Percentiles rank a stretch among this genome's conserved stretches.
Evolutionary conservation across 1,140 invertebrate species (phyloP).

Genomic region (Branchinecta lindahli): DNA sequence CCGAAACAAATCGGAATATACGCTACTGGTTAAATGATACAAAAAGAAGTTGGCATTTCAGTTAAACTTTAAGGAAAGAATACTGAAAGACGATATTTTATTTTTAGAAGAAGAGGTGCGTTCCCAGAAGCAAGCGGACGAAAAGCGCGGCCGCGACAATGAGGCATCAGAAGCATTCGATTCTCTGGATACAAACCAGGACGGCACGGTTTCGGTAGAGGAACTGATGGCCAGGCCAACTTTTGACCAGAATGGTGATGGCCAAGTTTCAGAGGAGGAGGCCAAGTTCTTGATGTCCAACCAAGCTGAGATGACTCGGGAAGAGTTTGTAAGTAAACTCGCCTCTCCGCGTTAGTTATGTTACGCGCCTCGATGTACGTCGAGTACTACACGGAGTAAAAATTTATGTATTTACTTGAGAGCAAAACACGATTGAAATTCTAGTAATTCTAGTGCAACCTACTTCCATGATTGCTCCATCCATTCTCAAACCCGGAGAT

Average conservation of each 20-base stretch:
- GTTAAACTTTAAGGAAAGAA: no score
- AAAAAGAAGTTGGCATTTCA: no score
- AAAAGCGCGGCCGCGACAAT: constrained; percentile 34
- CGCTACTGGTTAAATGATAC: no score
- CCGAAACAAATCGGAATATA: no score
- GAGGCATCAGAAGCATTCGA: constrained; percentile 55
- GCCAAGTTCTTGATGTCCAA: constrained; percentile 60
- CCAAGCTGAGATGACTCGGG: constrained; percentile 46
- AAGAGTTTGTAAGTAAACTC: constrained; percentile 42
- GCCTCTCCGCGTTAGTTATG: neutral
- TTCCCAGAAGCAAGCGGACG: constrained; percentile 31
- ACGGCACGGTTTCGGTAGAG: constrained; percentile 51
- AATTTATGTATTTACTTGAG: no score
- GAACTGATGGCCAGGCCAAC: constrained; percentile 57
- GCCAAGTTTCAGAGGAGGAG: constrained; percentile 68
- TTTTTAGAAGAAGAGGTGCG: neutral
- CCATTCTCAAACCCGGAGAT: no score
- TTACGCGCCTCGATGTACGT: no score
- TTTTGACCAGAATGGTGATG: constrained; percentile 80
- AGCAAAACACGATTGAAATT: no score
- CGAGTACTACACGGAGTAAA: neutral
- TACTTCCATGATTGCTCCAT: no score
- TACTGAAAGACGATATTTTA: constrained; percentile 15
- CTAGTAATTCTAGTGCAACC: no score
- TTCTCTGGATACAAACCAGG: constrained; percentile 55